Conservation (phyloP, 1,140 invertebrate genomes). For the Druon quercuslanigerum region DNA sequence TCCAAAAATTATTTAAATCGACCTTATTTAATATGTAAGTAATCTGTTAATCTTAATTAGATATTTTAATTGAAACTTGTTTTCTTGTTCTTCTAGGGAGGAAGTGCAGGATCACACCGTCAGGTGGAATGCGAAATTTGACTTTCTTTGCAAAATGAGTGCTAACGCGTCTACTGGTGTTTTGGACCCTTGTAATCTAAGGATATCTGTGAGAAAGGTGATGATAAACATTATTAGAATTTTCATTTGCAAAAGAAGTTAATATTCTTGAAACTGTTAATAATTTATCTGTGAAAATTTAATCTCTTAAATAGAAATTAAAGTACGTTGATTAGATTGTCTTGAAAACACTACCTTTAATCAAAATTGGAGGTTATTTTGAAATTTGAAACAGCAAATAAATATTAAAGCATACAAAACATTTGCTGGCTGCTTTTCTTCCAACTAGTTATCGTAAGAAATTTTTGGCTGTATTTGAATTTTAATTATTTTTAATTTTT, state of each 20-base stretch:
- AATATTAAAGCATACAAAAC: no score
- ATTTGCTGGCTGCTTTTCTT: neutral
- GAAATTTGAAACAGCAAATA: no score
- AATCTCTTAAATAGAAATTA: conserved; percentile 8
- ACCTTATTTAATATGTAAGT: no score
- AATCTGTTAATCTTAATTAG: no score
- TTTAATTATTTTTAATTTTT: conserved; percentile 48
- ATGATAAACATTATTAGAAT: conserved; percentile 56
- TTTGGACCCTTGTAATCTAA: conserved; percentile 91
- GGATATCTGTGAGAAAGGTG: conserved; percentile 97
- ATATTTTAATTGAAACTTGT: neutral
- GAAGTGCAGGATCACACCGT: conserved; percentile 96
- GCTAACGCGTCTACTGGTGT: conserved; percentile 95
- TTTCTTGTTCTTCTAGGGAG: conserved; percentile 80
- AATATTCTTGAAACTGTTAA: neutral
- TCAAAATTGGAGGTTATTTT: no score
- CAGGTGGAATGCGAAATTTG: conserved; percentile 92
- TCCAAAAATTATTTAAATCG: no score
- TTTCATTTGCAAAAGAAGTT: neutral
- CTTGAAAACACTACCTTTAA: no score
- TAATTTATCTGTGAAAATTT: neutral
- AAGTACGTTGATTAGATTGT: neutral
- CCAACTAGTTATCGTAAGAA: no score
- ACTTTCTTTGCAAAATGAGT: conserved; percentile 97
- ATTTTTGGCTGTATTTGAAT: neutral